Base-by-base conservation (phyloP, 2,888 invertebrate genomes). In the Cosmia pyralina region DNA sequence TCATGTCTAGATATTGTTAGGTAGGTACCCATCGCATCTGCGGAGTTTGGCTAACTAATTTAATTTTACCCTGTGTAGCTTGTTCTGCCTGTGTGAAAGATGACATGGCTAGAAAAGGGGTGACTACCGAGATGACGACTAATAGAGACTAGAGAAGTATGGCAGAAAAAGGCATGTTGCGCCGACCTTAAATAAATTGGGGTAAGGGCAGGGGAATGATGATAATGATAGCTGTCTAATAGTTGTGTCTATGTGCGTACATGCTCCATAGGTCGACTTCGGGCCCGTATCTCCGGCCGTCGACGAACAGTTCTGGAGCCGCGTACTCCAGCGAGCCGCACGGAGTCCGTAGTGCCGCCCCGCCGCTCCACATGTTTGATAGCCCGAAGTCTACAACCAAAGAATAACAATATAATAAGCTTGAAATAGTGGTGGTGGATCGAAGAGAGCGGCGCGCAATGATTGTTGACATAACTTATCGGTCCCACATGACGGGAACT, bases 261-360 rank as follows among this genome's bases (percentile, higher is more conserved):
- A 98, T 94, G 93, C 98, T 98, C 98, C 98, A 98, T 63, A 98
- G 95, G 92, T 98, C 98, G 63, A 98, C 97, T 93, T 98, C 98
- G 13, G 98, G 97, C 59, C 98, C 98, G 92, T 98, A 98, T 78
- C 96, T 96, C 72, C 97, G 96, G 50, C 97, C 97, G 86, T 97
- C 97, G 28, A 97, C 95, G 90, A 98, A 98, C 76, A 98, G 95
- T 92, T 98, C 98, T 0, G 98, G 98, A 58, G 98, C 98, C 3
- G 98, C 98, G 92, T 98, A 98, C 93, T 98, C 98, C 17, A 98
- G 97, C 50, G 98, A 98, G 63, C 98, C 98, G 92, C 98, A 98
- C 86, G 98, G 98, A 0, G 98, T 98, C 83, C 97, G 96, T 88
- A 98, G 93, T n/a, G 97, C 96, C 15, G 96, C 96, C 68, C 96